Percentiles rank a stretch among this genome's conserved stretches.
These are phyloP conservation scores for Scortum barcoo DNA, from an alignment of 2,113 vertebrate species.

Conservation along the genomic window DNA sequence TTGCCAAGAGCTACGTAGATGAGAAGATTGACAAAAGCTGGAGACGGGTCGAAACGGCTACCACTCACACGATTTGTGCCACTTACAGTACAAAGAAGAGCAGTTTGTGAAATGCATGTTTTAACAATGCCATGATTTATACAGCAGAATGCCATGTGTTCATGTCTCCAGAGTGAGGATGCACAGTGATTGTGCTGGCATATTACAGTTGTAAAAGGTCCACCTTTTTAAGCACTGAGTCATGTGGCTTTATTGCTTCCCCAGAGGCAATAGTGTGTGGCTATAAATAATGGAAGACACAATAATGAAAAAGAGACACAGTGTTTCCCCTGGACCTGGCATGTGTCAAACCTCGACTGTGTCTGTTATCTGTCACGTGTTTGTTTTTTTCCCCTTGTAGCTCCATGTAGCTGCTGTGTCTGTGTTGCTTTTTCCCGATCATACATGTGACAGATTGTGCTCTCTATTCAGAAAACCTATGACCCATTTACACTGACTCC, in stretches of 20 bases:
- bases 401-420: background rate
- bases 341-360: conserved; percentile 14
- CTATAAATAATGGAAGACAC: conserved; percentile 62
- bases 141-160: background rate
- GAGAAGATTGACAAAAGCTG: background rate
- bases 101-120: conserved; percentile 32
- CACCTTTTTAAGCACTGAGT: conserved; percentile 34
- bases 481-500: background rate
- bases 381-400: background rate
- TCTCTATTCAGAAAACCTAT: background rate
- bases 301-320: conserved; percentile 39
- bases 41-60: background rate
- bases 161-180: background rate
- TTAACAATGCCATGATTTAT: conserved; percentile 36
- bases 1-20: background rate
- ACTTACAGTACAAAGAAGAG: conserved; percentile 16
- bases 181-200: conserved; percentile 13
- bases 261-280: conserved; percentile 39
- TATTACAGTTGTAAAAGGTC: conserved; percentile 33
- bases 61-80: background rate
- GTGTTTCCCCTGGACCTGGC: conserved; percentile 36
- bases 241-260: conserved; percentile 58
- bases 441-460: background rate
- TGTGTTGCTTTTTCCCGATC: background rate
- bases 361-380: background rate